Base-by-base conservation (phyloP, 2,797 vertebrate genomes). In the Anniella stebbinsi region DNA sequence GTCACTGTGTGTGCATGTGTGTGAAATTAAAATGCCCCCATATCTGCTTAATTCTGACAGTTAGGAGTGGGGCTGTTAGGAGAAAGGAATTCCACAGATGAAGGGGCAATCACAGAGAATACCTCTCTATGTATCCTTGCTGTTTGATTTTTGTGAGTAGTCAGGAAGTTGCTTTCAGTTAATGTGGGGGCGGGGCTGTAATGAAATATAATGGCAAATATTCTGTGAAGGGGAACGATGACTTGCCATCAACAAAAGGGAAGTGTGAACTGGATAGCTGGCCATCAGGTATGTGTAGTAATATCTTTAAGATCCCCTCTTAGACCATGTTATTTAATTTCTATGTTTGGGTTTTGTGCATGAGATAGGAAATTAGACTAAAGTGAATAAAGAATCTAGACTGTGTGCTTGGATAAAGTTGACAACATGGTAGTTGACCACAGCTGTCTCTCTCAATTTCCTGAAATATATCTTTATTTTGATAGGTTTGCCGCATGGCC, bases 401-500 rank as follows among this genome's bases (percentile, higher is more conserved):
- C 36, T 13, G 41, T 70, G 66, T 33, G 8, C 4, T 85, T 18
- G n/a, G 48, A 28, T 41, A 23, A 77, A 84, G 36, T 7, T 21
- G 23, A 36, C 38, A 13, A 30, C 36, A n/a, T 41, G 30, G 12
- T 25, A 2, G 10, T 57, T 7, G 17, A 11, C 23, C n/a, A 0
- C 21, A 76, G n/a, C 36, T n/a, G n/a, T n/a, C 15, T 41, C 9
- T 21, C 30, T 36, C 11, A 2, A 11, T 51, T 63, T 81, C 54
- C 25, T 73, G 60, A 33, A 75, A 41, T 28, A 17, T 8, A 63
- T 57, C 93, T 38, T 89, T 30, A 36, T 94, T 95, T 92, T 83
- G 81, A 63, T 81, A 99, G 99, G 99, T 99, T 41, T 99, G 99
- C 95, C 98, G 98, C 90, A 99, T 99, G 99, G 99, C 99, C 2